Base-by-base conservation (phyloP, 2,113 vertebrate genomes). In the Podocnemis expansa region DNA sequence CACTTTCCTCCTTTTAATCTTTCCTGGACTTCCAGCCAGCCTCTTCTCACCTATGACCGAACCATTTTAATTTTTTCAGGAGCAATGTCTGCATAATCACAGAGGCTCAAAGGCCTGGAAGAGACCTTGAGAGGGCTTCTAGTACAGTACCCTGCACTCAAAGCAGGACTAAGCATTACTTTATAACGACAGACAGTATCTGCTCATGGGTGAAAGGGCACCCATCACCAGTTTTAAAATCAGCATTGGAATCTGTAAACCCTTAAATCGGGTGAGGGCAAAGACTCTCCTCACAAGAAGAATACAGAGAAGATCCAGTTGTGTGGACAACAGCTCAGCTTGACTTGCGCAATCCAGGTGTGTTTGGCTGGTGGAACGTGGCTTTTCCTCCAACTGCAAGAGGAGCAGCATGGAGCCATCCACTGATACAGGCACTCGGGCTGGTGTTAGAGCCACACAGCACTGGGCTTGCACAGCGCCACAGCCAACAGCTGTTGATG, bases 1-100 rank as follows among this genome's bases (percentile, higher is more conserved):
- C 24, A 60, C 10, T 87, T 91, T 91, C 76, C 88, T 95, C 85
- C 84, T 93, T 96, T 95, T 70, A 93, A 70, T 85, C 51, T 54
- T 89, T 76, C 79, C 93, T 93, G 76, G 17, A 82, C 94, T 94
- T 92, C 83, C 89, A 94, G 51, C 60, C 85, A 63, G 14, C 60
- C 31, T 63, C 16, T 63, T 63, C 60, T 63, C 5, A 85, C 83
- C 22, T 14, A 2, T 76, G 88, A 41, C 45, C 38, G 60, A 63
- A 54, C 25, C 70, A 25, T 88, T 91, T 93, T 34, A n/a, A 93
- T 94, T 92, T 85, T 82, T 93, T 92, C 34, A 82, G 82, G 81
- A 91, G 25, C 52, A 90, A 73, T 1, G 2, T 63, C 82, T 93
- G 47, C 45, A 3, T 75, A n/a, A 12, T 5, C 14, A n/a, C n/a